Conservation (phyloP, 2,888 invertebrate species). For the Acrobasis repandana region DNA sequence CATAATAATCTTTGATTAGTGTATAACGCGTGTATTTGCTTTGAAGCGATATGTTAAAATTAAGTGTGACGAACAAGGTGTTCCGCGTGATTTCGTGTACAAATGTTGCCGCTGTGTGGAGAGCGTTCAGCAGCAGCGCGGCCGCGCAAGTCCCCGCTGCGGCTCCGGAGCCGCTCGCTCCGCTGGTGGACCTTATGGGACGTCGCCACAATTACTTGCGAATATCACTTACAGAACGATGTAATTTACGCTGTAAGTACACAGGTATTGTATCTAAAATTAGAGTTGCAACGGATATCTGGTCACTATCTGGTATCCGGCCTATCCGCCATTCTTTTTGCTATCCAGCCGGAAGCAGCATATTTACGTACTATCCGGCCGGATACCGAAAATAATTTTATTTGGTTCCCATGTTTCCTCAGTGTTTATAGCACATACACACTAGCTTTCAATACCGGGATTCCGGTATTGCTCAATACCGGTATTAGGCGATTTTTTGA, state of each 20-base stretch:
- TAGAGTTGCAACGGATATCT: too few species aligned
- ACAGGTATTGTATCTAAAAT: background rate
- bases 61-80: background rate
- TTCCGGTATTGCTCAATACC: too few species aligned
- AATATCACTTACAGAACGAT: conserved; percentile 97
- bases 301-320: too few species aligned
- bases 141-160: conserved; percentile 21
- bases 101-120: background rate
- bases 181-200: conserved; percentile 92
- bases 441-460: too few species aligned
- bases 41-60: background rate
- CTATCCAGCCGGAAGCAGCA: too few species aligned
- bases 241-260: conserved; percentile 97
- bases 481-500: too few species aligned
- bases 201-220: conserved; percentile 96
- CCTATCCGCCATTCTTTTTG: too few species aligned
- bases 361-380: too few species aligned
- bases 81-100: background rate
- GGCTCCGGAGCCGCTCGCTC: conserved; percentile 31
- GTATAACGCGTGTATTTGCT: background rate
- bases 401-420: too few species aligned
- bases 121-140: conserved; percentile 21
- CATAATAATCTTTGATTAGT: background rate
- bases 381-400: too few species aligned
- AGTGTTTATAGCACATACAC: too few species aligned